Conservation (phyloP, 2,888 invertebrate genomes). For the Antheraea assamensis region DNA sequence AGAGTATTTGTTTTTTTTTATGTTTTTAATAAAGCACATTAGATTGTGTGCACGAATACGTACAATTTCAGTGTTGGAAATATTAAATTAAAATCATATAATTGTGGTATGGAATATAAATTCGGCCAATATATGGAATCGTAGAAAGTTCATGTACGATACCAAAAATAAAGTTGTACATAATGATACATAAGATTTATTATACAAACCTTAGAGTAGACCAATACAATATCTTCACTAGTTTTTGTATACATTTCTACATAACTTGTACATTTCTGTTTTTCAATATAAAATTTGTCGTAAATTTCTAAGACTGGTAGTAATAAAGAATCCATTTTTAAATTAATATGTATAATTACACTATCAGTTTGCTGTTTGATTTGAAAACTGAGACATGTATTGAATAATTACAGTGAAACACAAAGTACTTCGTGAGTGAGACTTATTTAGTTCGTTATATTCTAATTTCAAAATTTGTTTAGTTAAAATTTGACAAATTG, state of each 20-base stretch:
- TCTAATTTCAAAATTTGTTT: neutral
- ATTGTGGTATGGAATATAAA: no score
- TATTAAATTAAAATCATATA: no score
- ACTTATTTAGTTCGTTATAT: neutral
- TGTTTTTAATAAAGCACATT: neutral
- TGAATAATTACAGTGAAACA: no score
- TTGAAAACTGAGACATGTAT: neutral
- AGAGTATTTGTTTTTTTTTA: neutral
- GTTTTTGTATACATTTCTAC: slow-evolving; percentile 66
- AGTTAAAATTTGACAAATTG: no score
- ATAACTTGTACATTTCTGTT: slow-evolving; percentile 66
- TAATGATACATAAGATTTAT: neutral
- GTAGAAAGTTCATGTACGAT: no score
- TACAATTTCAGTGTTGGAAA: no score
- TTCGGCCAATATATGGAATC: no score
- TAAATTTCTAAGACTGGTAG: slow-evolving; percentile 54
- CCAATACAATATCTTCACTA: slow-evolving; percentile 56
- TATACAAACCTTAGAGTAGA: slow-evolving; percentile 55
- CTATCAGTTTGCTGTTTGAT: neutral
- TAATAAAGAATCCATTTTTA: slow-evolving; percentile 51
- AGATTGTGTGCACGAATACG: no score
- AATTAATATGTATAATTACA: neutral
- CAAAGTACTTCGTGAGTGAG: no score
- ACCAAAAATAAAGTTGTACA: neutral
- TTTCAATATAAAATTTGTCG: slow-evolving; percentile 57